phyloP scores from a whole-genome alignment of 2,113 vertebrate genomes.

The Hassar affinis region DNA sequence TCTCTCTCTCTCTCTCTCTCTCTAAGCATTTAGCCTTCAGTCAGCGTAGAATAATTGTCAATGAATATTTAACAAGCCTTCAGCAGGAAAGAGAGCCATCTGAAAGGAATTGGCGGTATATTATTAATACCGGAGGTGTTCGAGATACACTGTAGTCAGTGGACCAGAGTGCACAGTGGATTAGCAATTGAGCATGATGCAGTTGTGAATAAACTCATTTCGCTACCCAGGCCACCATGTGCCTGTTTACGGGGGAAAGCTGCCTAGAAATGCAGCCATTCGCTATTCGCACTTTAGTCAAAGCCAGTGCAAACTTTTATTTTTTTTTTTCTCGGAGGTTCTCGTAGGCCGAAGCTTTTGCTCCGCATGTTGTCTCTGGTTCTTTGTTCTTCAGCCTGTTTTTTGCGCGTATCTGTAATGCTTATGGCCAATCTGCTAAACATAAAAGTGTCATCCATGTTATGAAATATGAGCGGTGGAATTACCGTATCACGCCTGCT shows the following conservation, averaged over 20 bases:
- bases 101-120: conserved; percentile 54
- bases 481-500: conserved; percentile 85
- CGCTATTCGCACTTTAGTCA: neutral
- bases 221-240: conserved; percentile 16
- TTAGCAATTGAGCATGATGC: conserved; percentile 55
- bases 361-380: neutral
- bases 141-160: conserved; percentile 58
- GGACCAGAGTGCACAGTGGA: conserved; percentile 56
- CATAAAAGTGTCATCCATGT: conserved; percentile 82
- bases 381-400: conserved; percentile 41
- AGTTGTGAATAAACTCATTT: conserved; percentile 52
- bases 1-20: conserved; percentile 38
- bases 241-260: neutral
- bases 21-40: conserved; percentile 65
- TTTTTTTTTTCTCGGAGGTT: conserved; percentile 11
- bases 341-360: conserved; percentile 8
- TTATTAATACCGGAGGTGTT: conserved; percentile 61
- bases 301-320: neutral
- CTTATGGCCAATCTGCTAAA: conserved; percentile 78
- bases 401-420: conserved; percentile 62
- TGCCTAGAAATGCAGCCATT: conserved; percentile 2
- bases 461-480: conserved; percentile 82
- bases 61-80: conserved; percentile 81
- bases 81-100: conserved; percentile 68
- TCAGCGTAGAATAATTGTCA: conserved; percentile 80